A percentile compares a stretch with the other conserved stretches of the same genome.
phyloP scores from a whole-genome alignment of 2,888 invertebrate genomes.

The Galerucella pusilla region DNA sequence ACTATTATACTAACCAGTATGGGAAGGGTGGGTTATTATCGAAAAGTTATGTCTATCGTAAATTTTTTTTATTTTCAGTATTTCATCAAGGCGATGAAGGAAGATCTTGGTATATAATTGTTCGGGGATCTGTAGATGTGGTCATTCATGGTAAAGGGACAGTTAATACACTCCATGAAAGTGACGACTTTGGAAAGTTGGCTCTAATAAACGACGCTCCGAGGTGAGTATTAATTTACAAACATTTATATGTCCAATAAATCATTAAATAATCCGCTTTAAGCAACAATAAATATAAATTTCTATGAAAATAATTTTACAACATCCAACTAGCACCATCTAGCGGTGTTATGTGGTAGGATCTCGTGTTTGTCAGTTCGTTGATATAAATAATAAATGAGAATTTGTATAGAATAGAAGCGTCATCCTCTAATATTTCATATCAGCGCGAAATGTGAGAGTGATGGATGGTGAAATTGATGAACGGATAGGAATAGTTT shows the following conservation, averaged over 20 bases:
- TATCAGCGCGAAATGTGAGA: background rate
- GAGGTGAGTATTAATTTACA: conserved; percentile 66
- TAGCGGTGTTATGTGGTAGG: background rate
- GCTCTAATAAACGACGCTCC: conserved; percentile 88
- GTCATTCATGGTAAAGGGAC: conserved; percentile 87
- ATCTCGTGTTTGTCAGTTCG: conserved; percentile 3
- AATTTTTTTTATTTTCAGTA: conserved; percentile 66
- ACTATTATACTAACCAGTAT: no score
- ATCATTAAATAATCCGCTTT: background rate
- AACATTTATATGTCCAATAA: conserved; percentile 18
- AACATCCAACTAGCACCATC: background rate
- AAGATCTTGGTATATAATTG: conserved; percentile 85
- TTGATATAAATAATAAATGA: conserved; percentile 5
- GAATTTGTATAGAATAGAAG: background rate
- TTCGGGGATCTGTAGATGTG: conserved; percentile 86
- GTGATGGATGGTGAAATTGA: background rate
- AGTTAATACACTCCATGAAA: conserved; percentile 83
- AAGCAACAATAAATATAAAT: no score
- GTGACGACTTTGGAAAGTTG: conserved; percentile 89
- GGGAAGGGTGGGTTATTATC: background rate
- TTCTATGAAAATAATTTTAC: no score
- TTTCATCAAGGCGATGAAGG: conserved; percentile 89
- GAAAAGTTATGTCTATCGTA: background rate
- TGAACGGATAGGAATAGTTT: background rate
- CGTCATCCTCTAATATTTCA: background rate